phyloP scores from a whole-genome alignment of 2,113 vertebrate species.

The Suricata suricatta region DNA sequence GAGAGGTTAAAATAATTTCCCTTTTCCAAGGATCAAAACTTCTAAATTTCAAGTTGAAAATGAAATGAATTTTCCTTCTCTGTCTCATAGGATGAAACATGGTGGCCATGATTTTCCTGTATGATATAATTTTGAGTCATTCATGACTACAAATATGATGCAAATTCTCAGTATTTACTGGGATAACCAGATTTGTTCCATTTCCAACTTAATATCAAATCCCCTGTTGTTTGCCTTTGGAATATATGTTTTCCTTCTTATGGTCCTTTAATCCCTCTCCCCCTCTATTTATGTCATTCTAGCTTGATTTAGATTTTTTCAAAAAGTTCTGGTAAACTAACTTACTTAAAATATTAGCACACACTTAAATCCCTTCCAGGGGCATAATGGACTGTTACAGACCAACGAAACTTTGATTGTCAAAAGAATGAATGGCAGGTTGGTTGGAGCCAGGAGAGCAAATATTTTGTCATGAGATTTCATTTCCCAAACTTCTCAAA shows the following conservation, averaged over 20 bases:
- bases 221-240: not conserved
- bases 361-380: not conserved
- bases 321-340: not conserved
- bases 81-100: not conserved
- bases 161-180: not conserved
- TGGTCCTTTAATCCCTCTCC: not conserved
- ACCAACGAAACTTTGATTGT: not conserved
- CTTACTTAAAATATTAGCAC: not conserved
- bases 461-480: conserved; percentile 18
- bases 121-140: not conserved
- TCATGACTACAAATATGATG: not conserved
- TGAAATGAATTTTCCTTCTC: not conserved
- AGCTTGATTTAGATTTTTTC: not conserved
- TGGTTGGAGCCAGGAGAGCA: not conserved
- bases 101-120: not conserved
- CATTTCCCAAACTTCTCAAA: not conserved
- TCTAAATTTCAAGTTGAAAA: not conserved
- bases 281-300: not conserved
- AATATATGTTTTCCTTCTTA: not conserved
- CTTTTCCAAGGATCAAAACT: not conserved
- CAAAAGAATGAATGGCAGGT: not conserved
- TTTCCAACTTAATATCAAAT: not conserved
- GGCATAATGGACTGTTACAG: not conserved
- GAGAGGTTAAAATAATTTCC: not conserved
- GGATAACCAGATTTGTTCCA: not conserved